Base-by-base conservation (phyloP, 1,140 invertebrate genomes). In the Rhopalosiphum padi region DNA sequence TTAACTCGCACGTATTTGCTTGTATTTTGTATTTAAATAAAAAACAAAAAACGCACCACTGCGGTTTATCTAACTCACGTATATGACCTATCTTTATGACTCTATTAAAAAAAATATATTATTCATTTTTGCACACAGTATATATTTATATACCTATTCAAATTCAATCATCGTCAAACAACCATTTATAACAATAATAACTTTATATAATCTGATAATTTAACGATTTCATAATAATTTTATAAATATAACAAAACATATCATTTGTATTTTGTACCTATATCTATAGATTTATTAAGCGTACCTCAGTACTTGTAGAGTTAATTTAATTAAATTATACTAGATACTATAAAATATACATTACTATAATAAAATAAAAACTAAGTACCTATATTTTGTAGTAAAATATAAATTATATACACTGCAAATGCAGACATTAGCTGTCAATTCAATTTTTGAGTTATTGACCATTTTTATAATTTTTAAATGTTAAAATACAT, bases 1-100 rank as follows among this genome's bases (percentile, higher is more conserved):
- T 77, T n/a, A 77, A 77, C n/a, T 77, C 60, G 60, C 60, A 77
- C 60, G 60, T 77, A 77, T n/a, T 21, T 77, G 30, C 60, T 77
- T 77, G 18, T 77, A 77, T n/a, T 77, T 77, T 77, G 15, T 77
- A 77, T 77, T n/a, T n/a, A 77, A 77, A 77, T 77, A 18, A 77
- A 77, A 77, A 68, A 46, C n/a, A 77, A 77, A 15, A 30, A 77
- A 41, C 23, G 41, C 23, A 86, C 83, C 8, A 23, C 23, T 22
- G 82, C 15, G 41, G 41, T 86, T 43, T 86, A 86, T 86, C 37
- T 43, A 30, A 43, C 23, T 23, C 83, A 43, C 37, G 37, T 43
- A 43, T 86, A 83, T 25, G 83, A 86, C 41, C 83, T 43, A 86
- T 25, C 83, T 86, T 86, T 86, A 46, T 43, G 83, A 86, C 46